Percentiles rank a stretch among this genome's conserved stretches.
phyloP scores from a whole-genome alignment of 2,113 vertebrate genomes.

The Anolis sagrei region DNA sequence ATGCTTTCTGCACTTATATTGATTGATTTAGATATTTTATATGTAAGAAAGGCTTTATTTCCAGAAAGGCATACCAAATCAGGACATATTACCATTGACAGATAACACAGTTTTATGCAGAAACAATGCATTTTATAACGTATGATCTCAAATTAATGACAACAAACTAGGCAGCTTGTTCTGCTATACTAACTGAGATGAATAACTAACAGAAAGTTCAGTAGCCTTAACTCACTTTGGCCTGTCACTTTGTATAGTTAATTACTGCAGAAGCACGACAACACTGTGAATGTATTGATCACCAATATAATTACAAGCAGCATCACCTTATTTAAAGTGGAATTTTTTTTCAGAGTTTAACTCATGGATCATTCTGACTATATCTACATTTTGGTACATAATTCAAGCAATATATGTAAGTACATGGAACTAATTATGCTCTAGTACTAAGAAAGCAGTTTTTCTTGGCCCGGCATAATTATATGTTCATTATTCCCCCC shows the following conservation, averaged over 20 bases:
- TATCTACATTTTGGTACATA: slow-evolving; percentile 45
- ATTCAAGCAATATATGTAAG: slow-evolving; percentile 25
- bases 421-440: slow-evolving; percentile 48
- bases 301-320: slow-evolving; percentile 39
- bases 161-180: background rate
- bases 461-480: slow-evolving; percentile 24
- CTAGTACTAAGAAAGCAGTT: slow-evolving; percentile 19
- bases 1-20: background rate
- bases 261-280: slow-evolving; percentile 16
- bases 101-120: background rate
- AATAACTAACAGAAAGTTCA: slow-evolving; percentile 20
- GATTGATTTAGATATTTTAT: background rate
- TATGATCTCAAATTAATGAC: background rate
- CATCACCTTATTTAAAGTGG: slow-evolving; percentile 16
- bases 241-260: slow-evolving; percentile 1
- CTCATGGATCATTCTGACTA: slow-evolving; percentile 39
- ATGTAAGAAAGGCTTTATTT: background rate
- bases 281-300: slow-evolving; percentile 31
- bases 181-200: slow-evolving; percentile 18
- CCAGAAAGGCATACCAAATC: background rate
- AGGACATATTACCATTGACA: background rate
- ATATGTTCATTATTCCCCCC: slow-evolving; percentile 17
- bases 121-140: background rate
- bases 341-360: slow-evolving; percentile 22
- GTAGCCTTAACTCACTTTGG: background rate